Base-by-base conservation (phyloP, 1,140 invertebrate genomes). In the Drosophila nannoptera region DNA sequence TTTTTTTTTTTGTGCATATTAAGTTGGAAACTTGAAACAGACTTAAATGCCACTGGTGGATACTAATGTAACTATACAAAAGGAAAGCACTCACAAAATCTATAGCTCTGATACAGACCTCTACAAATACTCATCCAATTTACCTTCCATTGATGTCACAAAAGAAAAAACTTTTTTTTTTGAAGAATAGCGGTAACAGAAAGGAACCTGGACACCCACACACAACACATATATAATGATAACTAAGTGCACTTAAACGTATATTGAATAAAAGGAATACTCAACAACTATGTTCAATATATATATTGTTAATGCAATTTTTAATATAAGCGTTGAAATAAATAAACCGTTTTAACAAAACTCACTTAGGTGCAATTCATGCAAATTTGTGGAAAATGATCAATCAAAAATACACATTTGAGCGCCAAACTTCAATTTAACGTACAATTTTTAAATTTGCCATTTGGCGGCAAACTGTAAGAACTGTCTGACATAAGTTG, bases 271-370 rank as follows among this genome's bases (percentile, higher is more conserved):
- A 49, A 16, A 38, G 40, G n/a, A 73, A 75, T 66, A 83, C 63
- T 55, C 63, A 61, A 72, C 67, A 71, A 62, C 69, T 77, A 70
- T 78, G 75, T 82, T 46, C 56, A 77, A 83, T 78, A 72, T 78
- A 72, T 78, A 77, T 84, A 78, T 78, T 83, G 80, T 83, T 83
- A 84, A 64, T 60, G 69, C 69, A 78, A 76, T 55, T 83, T 83
- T 83, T 73, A 84, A 75, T 64, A 78, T 84, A 84, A 83, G 78
- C 78, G 78, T 83, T 83, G 80, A 83, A 84, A 76, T 84, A 83
- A 84, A 84, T 84, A 83, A 84, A 84, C 65, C 68, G 80, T 83
- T 83, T 83, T 77, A 83, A 73, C 82, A 82, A 61, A 75, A 75
- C 7, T 22, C 22, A 1, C 22, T 2, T 22, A 22, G 22, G 1